Base-by-base conservation (phyloP, 2,888 invertebrate genomes). In the Drosophila acutilabella region DNA sequence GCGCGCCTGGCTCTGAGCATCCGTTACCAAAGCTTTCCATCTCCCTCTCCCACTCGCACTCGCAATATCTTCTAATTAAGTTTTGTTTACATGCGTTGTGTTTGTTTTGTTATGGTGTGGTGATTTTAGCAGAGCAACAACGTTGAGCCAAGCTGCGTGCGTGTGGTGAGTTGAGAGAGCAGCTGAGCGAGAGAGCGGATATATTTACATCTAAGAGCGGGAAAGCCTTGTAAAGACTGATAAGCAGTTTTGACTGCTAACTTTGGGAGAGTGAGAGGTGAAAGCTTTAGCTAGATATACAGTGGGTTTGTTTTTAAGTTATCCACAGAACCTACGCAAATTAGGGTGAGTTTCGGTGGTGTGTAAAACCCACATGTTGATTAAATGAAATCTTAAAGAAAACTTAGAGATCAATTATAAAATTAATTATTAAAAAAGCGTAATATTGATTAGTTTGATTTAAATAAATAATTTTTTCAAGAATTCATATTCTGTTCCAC, bases 51-150 rank as follows among this genome's bases (percentile, higher is more conserved):
- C 2, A 20, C 42, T 44, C n/a, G 8, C 44, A 14, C 20, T 44
- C 20, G 8, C 44, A 14, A 14, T 44, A n/a, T 50, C 18, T 36
- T 36, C 54, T 44, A 57, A 59, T 65, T 45, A 51, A 61, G 23
- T 61, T 87, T 87, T 85, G 86, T 88, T 87, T 85, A 89, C 78
- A 65, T 64, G 74, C 67, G 41, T 18, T 30, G 11, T 66, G 47
- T 52, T 74, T 62, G 16, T 30, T 58, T 58, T 40, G 45, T 26
- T 54, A 20, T 53, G 33, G 26, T 59, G 30, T 60, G 78, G 61
- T 69, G 60, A 58, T 40, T 48, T 52, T 42, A 33, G 45, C 45
- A 45, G 47, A 62, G 30, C 56, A 36, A 20, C 7, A 23, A 20
- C 5, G 13, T 50, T 38, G 23, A 41, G 66, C 44, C 58, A 5